Percentiles rank a stretch among this genome's conserved stretches.
Conservation (phyloP, 2,888 invertebrate species). For the Leuctra nigra region DNA sequence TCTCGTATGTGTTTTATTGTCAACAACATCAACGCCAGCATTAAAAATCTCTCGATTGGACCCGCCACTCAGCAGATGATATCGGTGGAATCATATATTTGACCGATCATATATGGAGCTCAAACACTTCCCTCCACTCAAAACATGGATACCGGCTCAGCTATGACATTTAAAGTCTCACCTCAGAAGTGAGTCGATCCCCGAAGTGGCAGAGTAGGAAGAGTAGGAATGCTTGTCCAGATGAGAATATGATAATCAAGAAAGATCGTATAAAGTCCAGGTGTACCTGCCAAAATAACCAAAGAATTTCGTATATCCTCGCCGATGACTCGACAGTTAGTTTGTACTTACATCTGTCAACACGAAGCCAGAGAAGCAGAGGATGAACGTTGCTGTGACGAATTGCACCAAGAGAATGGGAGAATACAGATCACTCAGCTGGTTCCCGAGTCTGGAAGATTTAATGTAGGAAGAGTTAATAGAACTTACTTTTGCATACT, state of each 20-base stretch:
- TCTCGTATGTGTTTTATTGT: too few species aligned
- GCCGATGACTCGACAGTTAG: not conserved
- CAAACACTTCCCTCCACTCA: too few species aligned
- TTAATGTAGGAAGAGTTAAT: too few species aligned
- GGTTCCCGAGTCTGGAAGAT: too few species aligned
- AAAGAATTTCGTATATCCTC: not conserved
- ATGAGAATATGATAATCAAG: not conserved
- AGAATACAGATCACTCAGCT: not conserved
- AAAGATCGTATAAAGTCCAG: not conserved
- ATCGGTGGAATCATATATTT: too few species aligned
- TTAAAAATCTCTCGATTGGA: too few species aligned
- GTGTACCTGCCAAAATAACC: not conserved
- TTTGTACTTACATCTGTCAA: not conserved
- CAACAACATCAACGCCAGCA: too few species aligned
- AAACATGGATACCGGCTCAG: too few species aligned
- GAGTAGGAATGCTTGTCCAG: not conserved
- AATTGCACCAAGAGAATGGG: conserved; percentile 7
- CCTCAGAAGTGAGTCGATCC: not conserved
- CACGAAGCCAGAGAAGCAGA: conserved; percentile 6
- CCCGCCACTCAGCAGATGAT: too few species aligned
- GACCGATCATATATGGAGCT: too few species aligned
- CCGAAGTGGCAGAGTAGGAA: not conserved
- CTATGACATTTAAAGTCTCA: too few species aligned
- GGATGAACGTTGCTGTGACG: not conserved
- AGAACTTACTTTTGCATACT: too few species aligned